Percentiles rank a stretch among this genome's conserved stretches.
These are phyloP conservation scores for Microctonus aethiopoides DNA, from an alignment of 2,888 invertebrate species.

Conservation along the genomic window DNA sequence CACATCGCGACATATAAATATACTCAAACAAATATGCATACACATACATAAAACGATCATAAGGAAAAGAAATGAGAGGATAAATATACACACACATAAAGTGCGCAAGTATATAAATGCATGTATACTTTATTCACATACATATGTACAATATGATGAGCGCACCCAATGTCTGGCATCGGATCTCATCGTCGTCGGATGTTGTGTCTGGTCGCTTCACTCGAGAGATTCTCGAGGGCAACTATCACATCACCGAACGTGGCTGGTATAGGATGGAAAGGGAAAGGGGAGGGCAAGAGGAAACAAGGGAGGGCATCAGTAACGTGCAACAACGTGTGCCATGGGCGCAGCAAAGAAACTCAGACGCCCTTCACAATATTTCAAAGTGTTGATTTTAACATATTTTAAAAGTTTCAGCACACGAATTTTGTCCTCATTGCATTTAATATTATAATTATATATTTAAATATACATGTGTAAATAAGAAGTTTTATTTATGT, in stretches of 20 bases:
- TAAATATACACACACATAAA: too few species aligned
- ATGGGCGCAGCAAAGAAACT: conserved; percentile 44
- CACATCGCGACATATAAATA: too few species aligned
- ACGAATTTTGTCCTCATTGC: too few species aligned
- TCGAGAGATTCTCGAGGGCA: conserved; percentile 44
- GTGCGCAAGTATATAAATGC: conserved; percentile 6
- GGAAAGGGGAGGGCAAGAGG: background rate
- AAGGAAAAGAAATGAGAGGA: background rate
- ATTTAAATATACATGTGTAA: too few species aligned
- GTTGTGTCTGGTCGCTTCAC: conserved; percentile 45
- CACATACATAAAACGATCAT: background rate
- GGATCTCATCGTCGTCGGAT: conserved; percentile 41
- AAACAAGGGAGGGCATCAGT: background rate
- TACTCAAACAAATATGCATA: background rate
- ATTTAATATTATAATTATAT: too few species aligned
- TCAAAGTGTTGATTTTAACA: too few species aligned
- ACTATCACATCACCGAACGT: conserved; percentile 5
- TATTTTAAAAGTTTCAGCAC: too few species aligned
- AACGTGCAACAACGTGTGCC: conserved; percentile 49
- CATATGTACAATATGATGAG: conserved; percentile 37
- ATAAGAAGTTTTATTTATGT: too few species aligned
- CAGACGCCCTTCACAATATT: conserved; percentile 54
- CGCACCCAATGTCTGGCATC: conserved; percentile 39
- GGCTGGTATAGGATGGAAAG: background rate
- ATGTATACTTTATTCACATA: background rate